phyloP scores from a whole-genome alignment of 2,888 invertebrate genomes.

The Petrolisthes manimaculis region DNA sequence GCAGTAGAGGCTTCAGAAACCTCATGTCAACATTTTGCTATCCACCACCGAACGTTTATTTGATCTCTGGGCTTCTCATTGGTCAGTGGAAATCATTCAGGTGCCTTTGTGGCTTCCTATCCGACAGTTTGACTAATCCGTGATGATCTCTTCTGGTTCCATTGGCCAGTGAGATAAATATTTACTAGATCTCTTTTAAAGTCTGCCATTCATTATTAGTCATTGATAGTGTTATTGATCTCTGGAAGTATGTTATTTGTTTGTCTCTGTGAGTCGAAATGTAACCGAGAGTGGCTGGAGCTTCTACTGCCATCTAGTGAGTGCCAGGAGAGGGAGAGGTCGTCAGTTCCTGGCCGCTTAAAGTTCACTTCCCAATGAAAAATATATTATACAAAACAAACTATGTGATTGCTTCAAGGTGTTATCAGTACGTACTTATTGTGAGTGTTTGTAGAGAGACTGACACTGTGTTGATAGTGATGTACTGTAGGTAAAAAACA shows the following conservation, averaged over 20 bases:
- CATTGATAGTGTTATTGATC: slow-evolving; percentile 29
- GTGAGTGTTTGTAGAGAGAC: slow-evolving; percentile 2
- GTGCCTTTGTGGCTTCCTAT: slow-evolving; percentile 21
- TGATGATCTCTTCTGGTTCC: slow-evolving; percentile 32
- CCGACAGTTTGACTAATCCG: slow-evolving; percentile 23
- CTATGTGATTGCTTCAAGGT: slow-evolving; percentile 29
- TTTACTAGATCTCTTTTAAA: slow-evolving; percentile 31
- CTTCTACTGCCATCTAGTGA: not conserved
- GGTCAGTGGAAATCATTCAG: slow-evolving; percentile 36
- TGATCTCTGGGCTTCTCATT: slow-evolving; percentile 46
- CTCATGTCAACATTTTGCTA: not conserved
- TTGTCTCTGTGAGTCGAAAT: not conserved
- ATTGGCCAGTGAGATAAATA: slow-evolving; percentile 31
- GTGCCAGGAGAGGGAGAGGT: not conserved
- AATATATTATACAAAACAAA: slow-evolving; percentile 8
- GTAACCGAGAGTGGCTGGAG: not conserved
- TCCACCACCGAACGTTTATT: not conserved
- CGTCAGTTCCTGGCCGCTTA: not conserved
- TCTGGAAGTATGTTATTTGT: slow-evolving; percentile 1
- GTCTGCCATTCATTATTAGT: slow-evolving; percentile 19
- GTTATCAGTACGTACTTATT: slow-evolving; percentile 35
- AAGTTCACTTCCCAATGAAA: slow-evolving; percentile 15
- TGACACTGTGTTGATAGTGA: not conserved
- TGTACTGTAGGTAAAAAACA: slow-evolving; percentile 14
- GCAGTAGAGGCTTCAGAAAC: no score